A percentile compares a stretch with the other conserved stretches of the same genome.
Evolutionary conservation across 2,113 vertebrate genomes (phyloP).

Genomic region (Ctenomys sociabilis): DNA sequence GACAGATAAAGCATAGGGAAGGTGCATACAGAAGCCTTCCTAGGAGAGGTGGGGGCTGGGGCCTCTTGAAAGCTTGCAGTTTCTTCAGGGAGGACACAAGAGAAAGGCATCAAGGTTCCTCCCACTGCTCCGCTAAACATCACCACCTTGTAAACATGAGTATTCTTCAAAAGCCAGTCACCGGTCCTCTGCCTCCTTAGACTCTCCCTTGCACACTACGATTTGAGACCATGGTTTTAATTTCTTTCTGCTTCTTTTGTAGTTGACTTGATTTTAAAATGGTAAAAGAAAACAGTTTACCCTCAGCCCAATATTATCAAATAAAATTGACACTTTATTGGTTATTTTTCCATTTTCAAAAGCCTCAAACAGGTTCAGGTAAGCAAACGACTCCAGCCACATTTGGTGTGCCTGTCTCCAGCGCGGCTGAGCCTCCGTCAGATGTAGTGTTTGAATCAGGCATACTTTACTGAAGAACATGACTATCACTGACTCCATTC

Average conservation of each 20-base stretch:
- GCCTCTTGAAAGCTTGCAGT: not conserved
- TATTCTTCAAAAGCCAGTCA: not conserved
- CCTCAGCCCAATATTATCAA: not conserved
- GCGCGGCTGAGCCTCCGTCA: not conserved
- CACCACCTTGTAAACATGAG: not conserved
- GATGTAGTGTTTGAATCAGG: not conserved
- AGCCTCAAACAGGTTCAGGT: not conserved
- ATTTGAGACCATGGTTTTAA: not conserved
- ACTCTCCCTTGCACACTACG: not conserved
- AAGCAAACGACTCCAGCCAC: not conserved
- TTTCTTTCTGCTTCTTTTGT: not conserved
- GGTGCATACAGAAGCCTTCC: not conserved
- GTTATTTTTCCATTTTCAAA: constrained; percentile 15
- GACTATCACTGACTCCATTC: not conserved
- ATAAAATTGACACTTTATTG: not conserved
- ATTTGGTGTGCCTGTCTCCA: not conserved
- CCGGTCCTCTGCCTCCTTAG: not conserved
- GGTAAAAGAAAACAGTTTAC: constrained; percentile 34
- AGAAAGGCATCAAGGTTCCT: not conserved
- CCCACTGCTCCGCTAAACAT: not conserved
- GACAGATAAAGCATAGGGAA: not conserved
- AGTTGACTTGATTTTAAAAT: constrained; percentile 4
- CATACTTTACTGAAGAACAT: not conserved
- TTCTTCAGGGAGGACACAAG: not conserved
- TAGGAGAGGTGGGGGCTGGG: not conserved